Conservation (phyloP, 2,797 vertebrate genomes). For the Epinephelus coioides region DNA sequence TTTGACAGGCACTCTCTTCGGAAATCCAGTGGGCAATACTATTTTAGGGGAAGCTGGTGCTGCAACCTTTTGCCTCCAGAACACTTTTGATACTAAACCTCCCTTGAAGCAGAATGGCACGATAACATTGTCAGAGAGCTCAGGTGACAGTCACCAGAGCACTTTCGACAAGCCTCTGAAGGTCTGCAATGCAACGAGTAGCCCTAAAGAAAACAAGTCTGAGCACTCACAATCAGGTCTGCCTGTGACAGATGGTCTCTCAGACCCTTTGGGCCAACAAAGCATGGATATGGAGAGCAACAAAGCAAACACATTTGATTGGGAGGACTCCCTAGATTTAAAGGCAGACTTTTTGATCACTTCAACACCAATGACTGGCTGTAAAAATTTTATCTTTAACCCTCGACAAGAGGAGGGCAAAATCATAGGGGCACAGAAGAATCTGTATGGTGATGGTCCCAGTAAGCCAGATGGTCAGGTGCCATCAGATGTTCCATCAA, state of each 20-base stretch:
- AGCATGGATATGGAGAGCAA: conserved; percentile 19
- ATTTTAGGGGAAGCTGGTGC: neutral
- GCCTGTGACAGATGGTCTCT: neutral
- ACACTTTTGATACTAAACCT: conserved; percentile 55
- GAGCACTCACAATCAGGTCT: conserved; percentile 30
- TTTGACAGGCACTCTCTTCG: conserved; percentile 47
- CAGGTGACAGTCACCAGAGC: conserved; percentile 6
- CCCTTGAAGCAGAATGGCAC: conserved; percentile 45
- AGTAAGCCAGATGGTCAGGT: conserved; percentile 7
- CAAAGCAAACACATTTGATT: conserved; percentile 44
- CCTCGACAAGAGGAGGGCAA: neutral
- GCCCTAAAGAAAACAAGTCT: conserved; percentile 2
- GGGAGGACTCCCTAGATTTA: conserved; percentile 72
- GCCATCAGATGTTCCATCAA: conserved; percentile 30
- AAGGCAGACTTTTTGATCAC: conserved; percentile 41
- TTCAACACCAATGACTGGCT: conserved; percentile 74
- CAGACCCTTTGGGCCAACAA: conserved; percentile 16
- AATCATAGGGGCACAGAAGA: conserved; percentile 39
- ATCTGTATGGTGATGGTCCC: conserved; percentile 41
- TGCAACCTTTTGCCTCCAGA: conserved; percentile 11
- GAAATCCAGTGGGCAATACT: conserved; percentile 17
- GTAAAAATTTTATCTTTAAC: conserved; percentile 32
- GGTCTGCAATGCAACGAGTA: conserved; percentile 17
- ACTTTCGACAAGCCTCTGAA: conserved; percentile 18
- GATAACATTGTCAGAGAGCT: conserved; percentile 54